Conservation (phyloP, 1,140 invertebrate genomes). For the Monochamus saltuarius region DNA sequence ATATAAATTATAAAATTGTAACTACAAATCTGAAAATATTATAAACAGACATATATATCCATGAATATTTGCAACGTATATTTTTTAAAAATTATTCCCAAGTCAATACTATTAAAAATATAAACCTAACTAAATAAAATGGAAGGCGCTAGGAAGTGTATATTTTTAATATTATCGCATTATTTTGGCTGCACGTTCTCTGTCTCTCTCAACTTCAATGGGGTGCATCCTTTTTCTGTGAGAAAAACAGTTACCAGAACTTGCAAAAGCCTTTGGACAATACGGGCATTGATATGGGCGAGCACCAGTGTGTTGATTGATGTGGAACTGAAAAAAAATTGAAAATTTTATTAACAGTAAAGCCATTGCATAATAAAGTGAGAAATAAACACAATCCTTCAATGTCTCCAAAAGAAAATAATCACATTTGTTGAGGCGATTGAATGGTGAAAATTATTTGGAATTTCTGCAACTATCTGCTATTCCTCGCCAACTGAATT, state of each 20-base stretch:
- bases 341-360: too few relatives aligned
- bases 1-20: too few relatives aligned
- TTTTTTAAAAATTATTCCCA: too few relatives aligned
- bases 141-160: background rate
- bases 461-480: too few relatives aligned
- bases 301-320: constrained; percentile 78
- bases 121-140: constrained; percentile 4
- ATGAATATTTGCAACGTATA: background rate
- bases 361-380: background rate
- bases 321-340: constrained; percentile 64
- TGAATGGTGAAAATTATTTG: too few relatives aligned
- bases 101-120: background rate
- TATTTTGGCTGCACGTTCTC: constrained; percentile 43
- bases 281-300: constrained; percentile 80
- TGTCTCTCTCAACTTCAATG: constrained; percentile 46
- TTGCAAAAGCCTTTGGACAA: constrained; percentile 77
- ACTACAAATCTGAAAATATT: too few relatives aligned
- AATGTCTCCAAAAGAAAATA: too few relatives aligned
- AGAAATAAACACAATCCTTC: too few relatives aligned
- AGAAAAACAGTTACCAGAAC: constrained; percentile 75
- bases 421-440: too few relatives aligned
- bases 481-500: too few relatives aligned
- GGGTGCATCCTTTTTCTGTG: constrained; percentile 75
- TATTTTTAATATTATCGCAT: constrained; percentile 36
- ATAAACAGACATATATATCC: too few relatives aligned